phyloP scores from a whole-genome alignment of 53 echinoderm and acorn worm species.

The Antedon mediterranea region DNA sequence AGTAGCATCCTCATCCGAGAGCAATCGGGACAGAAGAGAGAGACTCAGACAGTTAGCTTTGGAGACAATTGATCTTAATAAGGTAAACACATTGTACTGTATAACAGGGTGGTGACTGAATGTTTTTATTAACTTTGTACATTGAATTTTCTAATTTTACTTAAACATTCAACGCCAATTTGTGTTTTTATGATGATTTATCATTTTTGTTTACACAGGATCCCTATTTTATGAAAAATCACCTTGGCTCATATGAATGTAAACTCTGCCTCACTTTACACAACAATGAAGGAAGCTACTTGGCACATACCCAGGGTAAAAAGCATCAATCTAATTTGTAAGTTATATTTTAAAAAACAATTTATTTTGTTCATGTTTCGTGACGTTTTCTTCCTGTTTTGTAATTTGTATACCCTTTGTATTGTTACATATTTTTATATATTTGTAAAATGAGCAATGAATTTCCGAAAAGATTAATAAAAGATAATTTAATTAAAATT shows the following conservation, averaged over 20 bases:
- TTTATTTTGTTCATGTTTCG: too few species aligned
- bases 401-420: too few species aligned
- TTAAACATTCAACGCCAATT: too few species aligned
- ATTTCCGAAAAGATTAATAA: too few species aligned
- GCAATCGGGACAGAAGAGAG: conserved; percentile 77
- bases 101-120: not conserved
- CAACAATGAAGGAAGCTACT: conserved; percentile 92
- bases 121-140: not conserved
- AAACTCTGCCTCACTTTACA: conserved; percentile 87
- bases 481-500: too few species aligned
- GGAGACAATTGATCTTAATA: conserved; percentile 89
- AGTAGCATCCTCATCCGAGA: conserved; percentile 79
- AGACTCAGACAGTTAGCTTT: conserved; percentile 81
- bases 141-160: not conserved
- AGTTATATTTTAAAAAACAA: too few species aligned
- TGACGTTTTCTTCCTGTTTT: too few species aligned
- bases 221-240: conserved; percentile 99
- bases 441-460: too few species aligned
- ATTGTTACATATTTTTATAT: too few species aligned
- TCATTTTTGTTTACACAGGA: conserved; percentile 36
- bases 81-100: conserved; percentile 41
- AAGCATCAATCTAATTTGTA: conserved; percentile 97
- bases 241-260: conserved; percentile 95
- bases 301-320: conserved; percentile 96
- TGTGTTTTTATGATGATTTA: not conserved